phyloP scores from a whole-genome alignment of 2,797 vertebrate genomes.

The Brachymystax lenok region DNA sequence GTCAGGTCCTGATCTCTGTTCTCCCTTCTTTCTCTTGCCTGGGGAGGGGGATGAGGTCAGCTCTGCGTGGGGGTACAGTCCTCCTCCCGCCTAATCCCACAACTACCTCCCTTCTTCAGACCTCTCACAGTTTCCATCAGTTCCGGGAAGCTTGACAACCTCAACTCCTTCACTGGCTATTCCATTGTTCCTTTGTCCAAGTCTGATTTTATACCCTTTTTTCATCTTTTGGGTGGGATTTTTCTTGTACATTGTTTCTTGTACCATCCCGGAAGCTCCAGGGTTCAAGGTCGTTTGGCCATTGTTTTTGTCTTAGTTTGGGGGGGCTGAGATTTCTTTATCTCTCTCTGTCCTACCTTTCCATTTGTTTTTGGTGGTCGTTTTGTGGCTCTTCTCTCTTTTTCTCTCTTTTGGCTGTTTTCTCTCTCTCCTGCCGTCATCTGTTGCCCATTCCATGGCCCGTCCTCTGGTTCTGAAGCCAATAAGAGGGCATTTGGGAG shows the following conservation, averaged over 20 bases:
- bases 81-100: slow-evolving; percentile 10
- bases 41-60: neutral
- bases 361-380: neutral
- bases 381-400: neutral
- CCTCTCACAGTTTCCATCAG: neutral
- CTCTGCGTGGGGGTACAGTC: too few relatives aligned
- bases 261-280: neutral
- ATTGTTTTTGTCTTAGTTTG: slow-evolving; percentile 1
- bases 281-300: neutral
- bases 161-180: neutral
- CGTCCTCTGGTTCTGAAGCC: slow-evolving; percentile 66
- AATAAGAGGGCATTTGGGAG: slow-evolving; percentile 54
- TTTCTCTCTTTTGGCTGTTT: too few relatives aligned
- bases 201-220: neutral
- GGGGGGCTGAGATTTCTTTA: neutral
- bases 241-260: slow-evolving; percentile 1
- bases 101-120: neutral
- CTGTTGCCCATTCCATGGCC: slow-evolving; percentile 8
- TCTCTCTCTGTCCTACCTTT: neutral
- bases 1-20: neutral
- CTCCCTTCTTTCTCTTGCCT: neutral
- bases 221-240: neutral
- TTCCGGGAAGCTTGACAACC: neutral
- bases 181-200: neutral
- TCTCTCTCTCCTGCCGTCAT: neutral